Evolutionary conservation across 2,797 vertebrate genomes (phyloP).

Genomic region (Arrhamphus sclerolepis): DNA sequence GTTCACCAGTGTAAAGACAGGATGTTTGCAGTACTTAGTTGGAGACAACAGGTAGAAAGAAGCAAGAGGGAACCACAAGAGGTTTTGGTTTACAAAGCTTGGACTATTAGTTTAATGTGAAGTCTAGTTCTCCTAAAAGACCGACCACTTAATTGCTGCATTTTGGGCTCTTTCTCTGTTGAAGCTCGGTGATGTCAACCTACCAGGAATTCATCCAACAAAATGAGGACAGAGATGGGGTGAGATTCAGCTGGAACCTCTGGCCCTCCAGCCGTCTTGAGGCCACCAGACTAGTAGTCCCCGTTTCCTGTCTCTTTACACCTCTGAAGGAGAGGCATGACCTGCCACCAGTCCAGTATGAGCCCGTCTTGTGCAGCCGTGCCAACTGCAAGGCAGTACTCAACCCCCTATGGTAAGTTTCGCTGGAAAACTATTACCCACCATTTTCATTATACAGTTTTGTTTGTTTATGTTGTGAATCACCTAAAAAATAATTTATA

Average conservation of each 20-base stretch:
- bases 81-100: background rate
- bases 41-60: background rate
- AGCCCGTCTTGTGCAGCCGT: slow-evolving; percentile 94
- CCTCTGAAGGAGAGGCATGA: slow-evolving; percentile 92
- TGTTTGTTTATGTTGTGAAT: background rate
- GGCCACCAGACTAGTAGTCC: slow-evolving; percentile 94
- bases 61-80: background rate
- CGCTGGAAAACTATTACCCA: background rate
- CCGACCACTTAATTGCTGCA: background rate
- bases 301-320: slow-evolving; percentile 94
- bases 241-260: slow-evolving; percentile 98
- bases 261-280: slow-evolving; percentile 97
- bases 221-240: slow-evolving; percentile 95
- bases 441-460: background rate
- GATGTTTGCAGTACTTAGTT: background rate
- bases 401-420: slow-evolving; percentile 93
- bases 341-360: slow-evolving; percentile 94
- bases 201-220: slow-evolving; percentile 98
- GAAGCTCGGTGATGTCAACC: slow-evolving; percentile 83
- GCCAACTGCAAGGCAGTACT: slow-evolving; percentile 94
- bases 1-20: slow-evolving; percentile 32
- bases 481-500: too few species aligned
- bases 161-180: slow-evolving; percentile 15
- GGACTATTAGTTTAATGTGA: background rate
- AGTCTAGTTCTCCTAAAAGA: slow-evolving; percentile 4